These are phyloP conservation scores for Adineta ricciae DNA, from an alignment of 2,888 invertebrate genomes.

Conservation along the genomic window DNA sequence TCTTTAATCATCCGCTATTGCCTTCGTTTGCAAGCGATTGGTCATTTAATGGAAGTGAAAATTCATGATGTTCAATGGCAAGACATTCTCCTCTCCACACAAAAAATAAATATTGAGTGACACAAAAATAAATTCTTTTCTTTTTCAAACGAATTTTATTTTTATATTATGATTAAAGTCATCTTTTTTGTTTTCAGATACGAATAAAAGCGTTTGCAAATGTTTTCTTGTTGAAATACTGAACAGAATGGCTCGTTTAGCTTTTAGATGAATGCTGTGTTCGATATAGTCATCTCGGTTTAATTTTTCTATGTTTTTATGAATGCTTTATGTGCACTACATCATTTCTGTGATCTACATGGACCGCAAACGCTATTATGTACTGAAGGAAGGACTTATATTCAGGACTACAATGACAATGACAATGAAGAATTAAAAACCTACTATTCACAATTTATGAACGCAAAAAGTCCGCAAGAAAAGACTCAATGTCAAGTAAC, in stretches of 20 bases:
- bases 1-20: not conserved
- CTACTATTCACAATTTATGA: not conserved
- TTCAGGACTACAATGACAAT: constrained; percentile 38
- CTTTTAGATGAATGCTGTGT: not conserved
- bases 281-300: not conserved
- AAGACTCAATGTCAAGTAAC: not conserved
- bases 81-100: not conserved
- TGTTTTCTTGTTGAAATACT: too few species aligned
- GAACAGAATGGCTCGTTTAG: too few species aligned
- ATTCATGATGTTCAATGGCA: not conserved
- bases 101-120: not conserved
- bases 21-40: not conserved
- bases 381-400: constrained; percentile 63
- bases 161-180: too few species aligned
- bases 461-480: not conserved
- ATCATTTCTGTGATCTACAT: constrained; percentile 88
- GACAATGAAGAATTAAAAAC: constrained; percentile 27
- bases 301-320: constrained; percentile 45
- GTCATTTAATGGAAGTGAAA: not conserved
- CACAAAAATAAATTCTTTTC: too few species aligned
- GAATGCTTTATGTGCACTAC: constrained; percentile 76
- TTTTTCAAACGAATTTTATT: too few species aligned
- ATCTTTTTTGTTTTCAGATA: too few species aligned
- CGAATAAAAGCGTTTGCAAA: too few species aligned
- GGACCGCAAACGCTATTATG: constrained; percentile 80